A percentile compares a stretch with the other conserved stretches of the same genome.
Conservation (phyloP, 2,113 vertebrate species). For the Echinops telfairi region DNA sequence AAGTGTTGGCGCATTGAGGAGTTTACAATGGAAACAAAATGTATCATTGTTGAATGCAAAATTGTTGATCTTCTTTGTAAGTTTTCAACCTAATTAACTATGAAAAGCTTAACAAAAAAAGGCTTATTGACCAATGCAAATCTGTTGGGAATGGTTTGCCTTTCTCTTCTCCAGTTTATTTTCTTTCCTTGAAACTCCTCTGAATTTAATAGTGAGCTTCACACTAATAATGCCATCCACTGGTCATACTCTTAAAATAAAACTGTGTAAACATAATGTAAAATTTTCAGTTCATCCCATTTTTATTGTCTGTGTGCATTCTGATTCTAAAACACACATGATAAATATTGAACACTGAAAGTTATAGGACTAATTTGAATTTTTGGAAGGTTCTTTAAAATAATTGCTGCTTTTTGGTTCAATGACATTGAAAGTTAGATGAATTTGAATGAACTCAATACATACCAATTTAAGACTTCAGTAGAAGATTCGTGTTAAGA, state of each 20-base stretch:
- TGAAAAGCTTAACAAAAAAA: too few species aligned
- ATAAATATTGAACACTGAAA: conserved; percentile 58
- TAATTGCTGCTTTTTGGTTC: conserved; percentile 47
- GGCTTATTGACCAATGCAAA: neutral
- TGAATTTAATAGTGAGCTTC: neutral
- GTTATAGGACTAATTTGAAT: conserved; percentile 49
- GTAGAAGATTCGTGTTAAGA: conserved; percentile 9
- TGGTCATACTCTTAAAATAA: conserved; percentile 32
- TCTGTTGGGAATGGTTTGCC: neutral
- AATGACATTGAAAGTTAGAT: conserved; percentile 57
- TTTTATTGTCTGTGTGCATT: conserved; percentile 35
- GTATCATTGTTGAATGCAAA: neutral
- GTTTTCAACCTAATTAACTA: too few species aligned
- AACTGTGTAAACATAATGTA: conserved; percentile 50
- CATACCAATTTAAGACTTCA: conserved; percentile 48
- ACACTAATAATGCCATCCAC: neutral
- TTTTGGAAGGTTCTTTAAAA: conserved; percentile 37
- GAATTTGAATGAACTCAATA: conserved; percentile 29
- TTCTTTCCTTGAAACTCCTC: neutral
- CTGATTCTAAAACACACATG: neutral
- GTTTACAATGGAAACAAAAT: too few species aligned
- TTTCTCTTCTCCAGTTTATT: neutral
- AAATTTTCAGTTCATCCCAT: conserved; percentile 40
- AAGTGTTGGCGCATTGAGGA: too few species aligned
- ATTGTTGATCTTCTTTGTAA: too few species aligned